A percentile compares a stretch with the other conserved stretches of the same genome.
Evolutionary conservation across 2,888 invertebrate species (phyloP).

Genomic region (Pachliopta kotzebuea): DNA sequence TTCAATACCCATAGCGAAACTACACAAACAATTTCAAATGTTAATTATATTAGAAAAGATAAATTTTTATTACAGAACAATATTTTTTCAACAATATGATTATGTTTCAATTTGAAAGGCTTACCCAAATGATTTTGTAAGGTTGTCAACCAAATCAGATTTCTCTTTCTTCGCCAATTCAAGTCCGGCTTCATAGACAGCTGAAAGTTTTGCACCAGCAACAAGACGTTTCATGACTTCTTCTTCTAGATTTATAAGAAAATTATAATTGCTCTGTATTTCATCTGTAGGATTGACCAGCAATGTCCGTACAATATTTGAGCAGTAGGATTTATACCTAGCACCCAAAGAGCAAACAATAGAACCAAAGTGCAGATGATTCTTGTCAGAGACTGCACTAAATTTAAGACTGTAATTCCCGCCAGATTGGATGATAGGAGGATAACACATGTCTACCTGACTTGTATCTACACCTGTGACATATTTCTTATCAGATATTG

Average conservation of each 20-base stretch:
- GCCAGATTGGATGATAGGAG: slow-evolving; percentile 99
- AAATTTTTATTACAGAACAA: background rate
- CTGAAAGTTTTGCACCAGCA: slow-evolving; percentile 90
- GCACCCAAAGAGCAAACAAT: slow-evolving; percentile 97
- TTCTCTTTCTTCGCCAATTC: slow-evolving; percentile 92
- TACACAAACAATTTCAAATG: slow-evolving; percentile 41
- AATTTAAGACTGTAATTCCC: slow-evolving; percentile 99
- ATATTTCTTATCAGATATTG: slow-evolving; percentile 97
- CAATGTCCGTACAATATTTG: slow-evolving; percentile 97
- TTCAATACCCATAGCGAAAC: slow-evolving; percentile 98
- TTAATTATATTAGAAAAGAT: too few relatives aligned
- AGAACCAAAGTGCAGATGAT: slow-evolving; percentile 95
- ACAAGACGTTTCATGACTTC: slow-evolving; percentile 92
- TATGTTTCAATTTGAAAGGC: slow-evolving; percentile 32
- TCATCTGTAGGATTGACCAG: slow-evolving; percentile 94
- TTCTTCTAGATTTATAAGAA: slow-evolving; percentile 93
- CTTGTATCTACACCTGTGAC: slow-evolving; percentile 93
- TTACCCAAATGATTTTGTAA: slow-evolving; percentile 96
- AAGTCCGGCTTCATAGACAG: slow-evolving; percentile 92
- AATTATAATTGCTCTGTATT: slow-evolving; percentile 93
- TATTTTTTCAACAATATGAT: background rate
- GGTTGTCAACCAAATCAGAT: slow-evolving; percentile 90
- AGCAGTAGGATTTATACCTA: slow-evolving; percentile 98
- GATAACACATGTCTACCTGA: slow-evolving; percentile 98
- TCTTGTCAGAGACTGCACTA: slow-evolving; percentile 96